Percentiles rank a stretch among this genome's conserved stretches.
These are phyloP conservation scores for Bombus vancouverensis DNA, from an alignment of 1,140 invertebrate genomes.

Conservation along the genomic window DNA sequence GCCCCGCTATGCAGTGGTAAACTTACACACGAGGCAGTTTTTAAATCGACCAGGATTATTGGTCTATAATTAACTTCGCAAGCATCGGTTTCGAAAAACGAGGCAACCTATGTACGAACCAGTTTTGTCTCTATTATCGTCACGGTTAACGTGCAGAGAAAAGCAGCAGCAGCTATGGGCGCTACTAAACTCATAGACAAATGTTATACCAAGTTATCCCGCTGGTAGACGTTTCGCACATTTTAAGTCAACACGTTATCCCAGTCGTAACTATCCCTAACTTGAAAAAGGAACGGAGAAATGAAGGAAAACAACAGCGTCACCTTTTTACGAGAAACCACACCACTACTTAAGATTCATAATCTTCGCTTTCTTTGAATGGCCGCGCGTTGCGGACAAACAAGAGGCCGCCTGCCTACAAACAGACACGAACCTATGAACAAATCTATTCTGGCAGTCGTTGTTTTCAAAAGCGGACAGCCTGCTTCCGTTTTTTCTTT, in stretches of 20 bases:
- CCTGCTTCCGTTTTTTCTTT: neutral
- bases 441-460: neutral
- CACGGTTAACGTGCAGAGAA: neutral
- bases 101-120: neutral
- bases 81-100: neutral
- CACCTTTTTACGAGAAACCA: neutral
- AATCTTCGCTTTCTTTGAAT: slow-evolving; percentile 4
- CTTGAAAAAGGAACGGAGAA: neutral
- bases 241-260: neutral
- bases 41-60: neutral
- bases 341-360: neutral
- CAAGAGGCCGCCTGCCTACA: neutral
- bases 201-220: no score
- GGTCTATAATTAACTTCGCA: slow-evolving; percentile 8
- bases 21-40: neutral
- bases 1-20: neutral
- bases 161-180: neutral
- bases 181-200: neutral
- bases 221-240: neutral
- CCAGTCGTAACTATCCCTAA: neutral
- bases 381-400: neutral
- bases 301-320: neutral
- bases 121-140: slow-evolving; percentile 7
- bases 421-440: neutral
- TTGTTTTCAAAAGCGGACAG: neutral